phyloP scores from a whole-genome alignment of 2,797 vertebrate species.

The Chromobotia macracanthus region DNA sequence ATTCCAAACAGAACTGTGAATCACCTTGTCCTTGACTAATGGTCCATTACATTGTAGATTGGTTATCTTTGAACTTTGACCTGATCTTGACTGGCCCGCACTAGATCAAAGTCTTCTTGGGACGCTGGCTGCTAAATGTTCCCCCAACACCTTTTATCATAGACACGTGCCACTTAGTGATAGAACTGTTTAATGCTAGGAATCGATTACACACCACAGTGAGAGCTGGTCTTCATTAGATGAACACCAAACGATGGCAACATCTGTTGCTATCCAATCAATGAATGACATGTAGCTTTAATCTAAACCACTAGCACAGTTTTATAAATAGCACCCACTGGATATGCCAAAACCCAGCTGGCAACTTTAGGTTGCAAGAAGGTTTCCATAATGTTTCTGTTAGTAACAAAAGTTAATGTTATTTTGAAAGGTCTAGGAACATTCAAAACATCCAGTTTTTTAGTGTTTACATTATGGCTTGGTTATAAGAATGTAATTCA shows the following conservation, averaged over 20 bases:
- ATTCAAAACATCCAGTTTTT: too few relatives aligned
- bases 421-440: too few relatives aligned
- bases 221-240: not conserved
- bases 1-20: not conserved
- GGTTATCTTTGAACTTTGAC: conserved; percentile 38
- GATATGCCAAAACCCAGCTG: not conserved
- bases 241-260: not conserved
- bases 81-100: not conserved
- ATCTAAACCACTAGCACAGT: not conserved
- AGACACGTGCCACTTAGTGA: not conserved
- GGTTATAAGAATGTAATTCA: too few relatives aligned
- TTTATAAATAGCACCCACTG: conserved; percentile 10
- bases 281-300: not conserved
- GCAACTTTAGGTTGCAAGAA: too few relatives aligned
- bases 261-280: not conserved
- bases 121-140: conserved; percentile 23
- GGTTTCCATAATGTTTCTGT: too few relatives aligned
- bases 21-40: conserved; percentile 20
- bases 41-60: not conserved
- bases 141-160: not conserved
- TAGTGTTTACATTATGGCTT: too few relatives aligned
- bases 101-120: conserved; percentile 16
- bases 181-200: not conserved
- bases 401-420: too few relatives aligned
- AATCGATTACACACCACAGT: not conserved